These are phyloP conservation scores for Rhizomys pruinosus DNA, from an alignment of 2,113 vertebrate genomes.

Conservation along the genomic window DNA sequence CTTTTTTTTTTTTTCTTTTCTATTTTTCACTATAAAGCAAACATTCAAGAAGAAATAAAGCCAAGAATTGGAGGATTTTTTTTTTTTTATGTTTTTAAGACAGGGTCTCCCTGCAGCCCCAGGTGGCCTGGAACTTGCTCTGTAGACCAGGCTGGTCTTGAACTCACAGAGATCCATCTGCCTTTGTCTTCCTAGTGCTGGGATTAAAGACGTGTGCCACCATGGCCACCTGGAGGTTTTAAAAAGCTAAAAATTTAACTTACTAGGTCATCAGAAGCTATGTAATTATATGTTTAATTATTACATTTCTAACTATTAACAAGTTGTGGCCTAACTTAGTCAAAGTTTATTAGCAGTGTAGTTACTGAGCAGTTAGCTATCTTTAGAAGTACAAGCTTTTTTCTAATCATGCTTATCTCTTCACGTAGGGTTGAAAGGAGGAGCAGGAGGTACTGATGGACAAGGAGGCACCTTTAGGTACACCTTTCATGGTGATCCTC, in stretches of 20 bases:
- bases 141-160: too few relatives aligned
- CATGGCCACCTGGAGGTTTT: too few relatives aligned
- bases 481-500: slow-evolving; percentile 98
- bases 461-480: slow-evolving; percentile 96
- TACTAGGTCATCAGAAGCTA: slow-evolving; percentile 10
- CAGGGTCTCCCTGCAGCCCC: too few relatives aligned
- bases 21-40: slow-evolving; percentile 47
- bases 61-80: slow-evolving; percentile 27
- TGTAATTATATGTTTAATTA: slow-evolving; percentile 13
- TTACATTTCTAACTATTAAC: background rate
- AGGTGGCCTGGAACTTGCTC: too few relatives aligned
- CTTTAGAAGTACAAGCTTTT: background rate
- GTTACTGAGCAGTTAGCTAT: slow-evolving; percentile 10
- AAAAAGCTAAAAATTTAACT: slow-evolving; percentile 59
- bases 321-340: slow-evolving; percentile 9
- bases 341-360: background rate
- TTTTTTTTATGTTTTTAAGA: too few relatives aligned
- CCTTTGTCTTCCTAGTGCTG: too few relatives aligned
- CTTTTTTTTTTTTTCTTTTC: slow-evolving; percentile 30
- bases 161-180: too few relatives aligned
- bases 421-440: slow-evolving; percentile 94
- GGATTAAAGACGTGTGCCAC: too few relatives aligned
- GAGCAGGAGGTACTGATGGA: slow-evolving; percentile 92
- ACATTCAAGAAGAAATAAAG: slow-evolving; percentile 26
- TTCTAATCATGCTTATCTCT: slow-evolving; percentile 64